phyloP scores from a whole-genome alignment of 2,888 invertebrate species.

The Pediacus dermestoides region DNA sequence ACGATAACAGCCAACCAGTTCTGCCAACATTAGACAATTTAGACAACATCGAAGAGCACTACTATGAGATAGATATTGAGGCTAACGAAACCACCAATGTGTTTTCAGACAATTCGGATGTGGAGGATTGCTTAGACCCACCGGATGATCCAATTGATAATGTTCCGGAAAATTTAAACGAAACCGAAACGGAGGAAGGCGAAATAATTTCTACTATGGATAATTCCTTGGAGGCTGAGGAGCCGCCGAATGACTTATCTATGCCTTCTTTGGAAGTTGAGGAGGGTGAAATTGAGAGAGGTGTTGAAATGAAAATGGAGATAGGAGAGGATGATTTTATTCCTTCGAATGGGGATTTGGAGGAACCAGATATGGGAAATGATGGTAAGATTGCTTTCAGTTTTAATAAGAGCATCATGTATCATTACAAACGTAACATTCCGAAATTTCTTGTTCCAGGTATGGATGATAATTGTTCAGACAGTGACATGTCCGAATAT shows the following conservation, averaged over 20 bases:
- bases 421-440: too few relatives aligned
- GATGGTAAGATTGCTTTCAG: too few relatives aligned
- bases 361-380: slow-evolving; percentile 27
- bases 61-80: slow-evolving; percentile 37
- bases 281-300: slow-evolving; percentile 23
- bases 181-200: slow-evolving; percentile 8
- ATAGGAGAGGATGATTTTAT: slow-evolving; percentile 7
- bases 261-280: too few relatives aligned
- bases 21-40: slow-evolving; percentile 47
- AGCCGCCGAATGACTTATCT: too few relatives aligned
- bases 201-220: background rate
- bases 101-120: slow-evolving; percentile 33
- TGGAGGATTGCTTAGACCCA: slow-evolving; percentile 40
- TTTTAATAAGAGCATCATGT: too few relatives aligned
- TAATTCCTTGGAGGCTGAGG: slow-evolving; percentile 6
- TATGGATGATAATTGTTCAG: too few relatives aligned
- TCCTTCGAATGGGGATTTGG: slow-evolving; percentile 18
- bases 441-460: too few relatives aligned
- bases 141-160: slow-evolving; percentile 40
- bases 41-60: slow-evolving; percentile 48
- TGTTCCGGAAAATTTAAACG: too few relatives aligned
- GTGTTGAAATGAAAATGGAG: slow-evolving; percentile 9
- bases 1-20: slow-evolving; percentile 41
- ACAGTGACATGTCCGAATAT: slow-evolving; percentile 45
- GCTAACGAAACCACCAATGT: slow-evolving; percentile 18